Base-by-base conservation (phyloP, 2,113 vertebrate genomes). In the Oryzias curvinotus region DNA sequence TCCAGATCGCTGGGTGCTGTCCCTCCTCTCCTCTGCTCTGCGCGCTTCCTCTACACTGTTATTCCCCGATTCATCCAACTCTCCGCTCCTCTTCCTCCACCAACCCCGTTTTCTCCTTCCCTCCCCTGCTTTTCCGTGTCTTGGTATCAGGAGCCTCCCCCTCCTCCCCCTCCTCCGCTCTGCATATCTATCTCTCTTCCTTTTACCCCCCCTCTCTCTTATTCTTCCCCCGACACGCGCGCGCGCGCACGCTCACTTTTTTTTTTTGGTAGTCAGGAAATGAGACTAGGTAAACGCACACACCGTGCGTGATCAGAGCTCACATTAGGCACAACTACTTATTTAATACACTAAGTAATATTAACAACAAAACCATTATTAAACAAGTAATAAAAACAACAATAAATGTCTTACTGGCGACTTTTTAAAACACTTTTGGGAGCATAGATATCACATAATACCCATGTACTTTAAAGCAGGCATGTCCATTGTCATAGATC, bases 41-140 rank as follows among this genome's bases (percentile, higher is more conserved):
- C 76, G 30, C 82, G 83, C 72, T 78, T 81, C 82, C 72, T 85
- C 52, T 86, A 79, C 77, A 87, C 78, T 90, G 88, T 91, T 90
- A 89, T 91, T 89, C 85, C 88, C 84, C 85, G 78, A 85, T 89
- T 83, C 77, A 77, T 79, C 86, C 73, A 84, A 81, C 85, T 88
- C 78, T 87, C 85, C 82, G 72, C 73, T 85, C 88, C 73, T 83
- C 80, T 80, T 85, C 73, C 88, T 87, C 88, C 88, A 88, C 84
- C 83, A 89, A 75, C 82, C 86, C 87, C 85, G 58, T 82, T 78
- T 81, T 84, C 82, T 84, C 80, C 77, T 77, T 84, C 77, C 77
- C 83, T 85, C 75, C 84, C 82, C 79, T 84, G 77, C 87, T 87
- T 86, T 88, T 88, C 88, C 87, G 87, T 80, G 83, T 78, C 82